Evolutionary conservation across 2,888 invertebrate species (phyloP), one percentile per base, ranked within the genome.

Genomic region (Brenthis daphne): DNA sequence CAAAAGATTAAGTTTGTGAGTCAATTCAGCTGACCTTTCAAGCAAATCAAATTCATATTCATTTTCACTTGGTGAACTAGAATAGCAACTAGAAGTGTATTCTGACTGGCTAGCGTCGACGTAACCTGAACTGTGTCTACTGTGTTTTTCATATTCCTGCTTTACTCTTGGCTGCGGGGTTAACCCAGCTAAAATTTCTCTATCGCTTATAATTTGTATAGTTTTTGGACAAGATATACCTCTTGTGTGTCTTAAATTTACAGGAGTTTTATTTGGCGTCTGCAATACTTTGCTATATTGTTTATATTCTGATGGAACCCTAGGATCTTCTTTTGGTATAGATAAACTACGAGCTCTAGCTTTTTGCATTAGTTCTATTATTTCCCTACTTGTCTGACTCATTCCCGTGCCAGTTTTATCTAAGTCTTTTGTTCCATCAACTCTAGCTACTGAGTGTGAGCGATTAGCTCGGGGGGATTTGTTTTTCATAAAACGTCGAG

Each of bases 371-470:
- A 93, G 76, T 70, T 93, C 92, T 67, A 93, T 85, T 54, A 93
- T 93, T 80, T 93, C 93, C 75, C 77, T 82, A 76, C 90, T 90
- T 14, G 93, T 92, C 80, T 92, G 86, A 77, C 88, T 93, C 86
- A 93, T 89, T 74, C 85, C 86, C 69, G 86, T 86, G 58, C 85
- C 88, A 72, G 85, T 85, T 80, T 83, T 89, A 69, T 91, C 92
- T 67, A 85, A 76, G 14, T 81, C 77, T 77, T 77, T 82, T 6
- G 83, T 70, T 50, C 85, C 82, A 75, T 94, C 94, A 75, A 87
- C 77, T 79, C 90, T 84, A 50, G 94, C 93, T 14, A 93, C 92
- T 3, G 94, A 94, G 78, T 94, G 94, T 47, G 94, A 94, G 68
- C 95, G 85, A 67, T 94, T 93, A 0, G 85, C 82, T 80, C 86